A percentile compares a stretch with the other conserved stretches of the same genome.
These are phyloP conservation scores for Tor tambroides DNA, from an alignment of 2,113 vertebrate species.

Conservation along the genomic window DNA sequence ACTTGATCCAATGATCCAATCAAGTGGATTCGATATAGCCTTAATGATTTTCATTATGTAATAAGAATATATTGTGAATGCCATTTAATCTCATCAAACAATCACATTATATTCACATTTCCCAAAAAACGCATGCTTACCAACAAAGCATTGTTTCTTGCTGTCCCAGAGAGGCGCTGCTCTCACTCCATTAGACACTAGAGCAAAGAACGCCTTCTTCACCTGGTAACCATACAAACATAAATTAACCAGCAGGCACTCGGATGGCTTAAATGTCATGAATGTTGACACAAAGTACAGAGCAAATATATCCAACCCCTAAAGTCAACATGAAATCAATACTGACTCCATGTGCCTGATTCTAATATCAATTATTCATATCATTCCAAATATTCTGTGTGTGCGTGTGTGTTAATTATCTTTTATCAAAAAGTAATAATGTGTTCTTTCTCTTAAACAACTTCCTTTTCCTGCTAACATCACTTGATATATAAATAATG, in stretches of 20 bases:
- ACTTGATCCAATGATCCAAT: too few relatives aligned
- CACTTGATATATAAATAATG: background rate
- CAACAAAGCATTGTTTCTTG: conserved; percentile 96
- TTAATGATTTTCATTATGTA: too few relatives aligned
- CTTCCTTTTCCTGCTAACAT: background rate
- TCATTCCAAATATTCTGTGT: background rate
- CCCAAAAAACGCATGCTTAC: conserved; percentile 74
- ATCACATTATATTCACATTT: background rate
- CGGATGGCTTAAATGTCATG: background rate
- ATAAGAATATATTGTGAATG: too few relatives aligned
- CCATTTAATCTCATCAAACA: background rate
- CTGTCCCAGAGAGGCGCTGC: conserved; percentile 98
- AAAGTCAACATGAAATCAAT: background rate
- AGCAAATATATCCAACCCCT: background rate
- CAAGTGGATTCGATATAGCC: too few relatives aligned
- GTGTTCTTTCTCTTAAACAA: background rate
- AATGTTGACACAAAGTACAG: background rate
- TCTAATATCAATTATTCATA: background rate
- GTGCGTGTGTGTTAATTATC: background rate
- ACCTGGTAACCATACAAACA: conserved; percentile 75
- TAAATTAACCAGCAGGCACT: conserved; percentile 1
- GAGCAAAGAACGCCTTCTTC: conserved; percentile 97
- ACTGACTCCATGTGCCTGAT: background rate
- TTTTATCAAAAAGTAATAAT: background rate
- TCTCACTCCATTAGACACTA: conserved; percentile 94